These are phyloP conservation scores for Paracentrotus lividus DNA, from an alignment of 53 echinoderm and acorn worm genomes.

Conservation along the genomic window DNA sequence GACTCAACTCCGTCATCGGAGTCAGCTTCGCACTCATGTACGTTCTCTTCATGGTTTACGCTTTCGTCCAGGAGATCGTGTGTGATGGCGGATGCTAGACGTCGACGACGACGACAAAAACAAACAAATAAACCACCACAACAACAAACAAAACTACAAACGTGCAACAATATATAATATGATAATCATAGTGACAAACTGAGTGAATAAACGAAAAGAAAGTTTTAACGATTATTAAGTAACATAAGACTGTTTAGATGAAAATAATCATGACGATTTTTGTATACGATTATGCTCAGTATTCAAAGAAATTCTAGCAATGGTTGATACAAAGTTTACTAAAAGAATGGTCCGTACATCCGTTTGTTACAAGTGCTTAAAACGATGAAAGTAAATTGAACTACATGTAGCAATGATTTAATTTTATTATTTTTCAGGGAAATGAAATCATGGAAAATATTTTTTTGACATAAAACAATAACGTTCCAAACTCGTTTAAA, in stretches of 20 bases:
- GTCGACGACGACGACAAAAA: not conserved
- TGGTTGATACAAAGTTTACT: not conserved
- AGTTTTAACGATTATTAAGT: not conserved
- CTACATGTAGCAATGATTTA: not conserved
- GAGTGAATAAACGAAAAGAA: not conserved
- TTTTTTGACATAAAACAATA: not conserved
- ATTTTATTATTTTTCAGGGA: not conserved
- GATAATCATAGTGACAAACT: not conserved
- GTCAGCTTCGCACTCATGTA: constrained; percentile 87
- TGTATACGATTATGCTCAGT: not conserved
- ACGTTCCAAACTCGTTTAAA: not conserved
- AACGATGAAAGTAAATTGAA: not conserved
- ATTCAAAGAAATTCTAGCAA: not conserved
- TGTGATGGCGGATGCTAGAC: constrained; percentile 89
- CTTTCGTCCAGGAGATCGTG: constrained; percentile 87
- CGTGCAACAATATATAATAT: constrained; percentile 2
- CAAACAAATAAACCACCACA: not conserved
- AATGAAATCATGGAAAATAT: not conserved
- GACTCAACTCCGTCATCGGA: constrained; percentile 88
- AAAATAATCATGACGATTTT: not conserved
- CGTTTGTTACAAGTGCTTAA: not conserved
- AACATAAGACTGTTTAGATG: not conserved
- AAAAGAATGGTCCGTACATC: not conserved
- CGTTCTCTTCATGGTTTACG: constrained; percentile 86
- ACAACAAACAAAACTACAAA: not conserved